These are phyloP conservation scores for Hemichromis elongatus DNA, from an alignment of 2,113 vertebrate genomes.

Conservation along the genomic window DNA sequence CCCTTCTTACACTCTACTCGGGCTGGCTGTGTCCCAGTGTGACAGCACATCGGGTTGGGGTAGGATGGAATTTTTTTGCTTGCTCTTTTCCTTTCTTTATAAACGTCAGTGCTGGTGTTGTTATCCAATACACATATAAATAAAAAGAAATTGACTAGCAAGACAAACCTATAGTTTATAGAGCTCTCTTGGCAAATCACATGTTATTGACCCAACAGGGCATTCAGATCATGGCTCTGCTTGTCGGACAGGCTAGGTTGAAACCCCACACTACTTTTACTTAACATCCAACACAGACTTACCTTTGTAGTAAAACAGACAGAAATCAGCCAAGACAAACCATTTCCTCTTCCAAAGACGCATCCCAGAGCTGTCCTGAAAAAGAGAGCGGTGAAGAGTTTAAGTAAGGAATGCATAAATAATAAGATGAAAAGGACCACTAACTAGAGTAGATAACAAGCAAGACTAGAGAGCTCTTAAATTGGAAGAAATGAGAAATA, in stretches of 20 bases:
- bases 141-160: not conserved
- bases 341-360: conserved; percentile 93
- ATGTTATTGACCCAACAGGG: not conserved
- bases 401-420: not conserved
- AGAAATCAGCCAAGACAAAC: conserved; percentile 94
- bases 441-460: not conserved
- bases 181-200: not conserved
- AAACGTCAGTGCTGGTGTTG: not conserved
- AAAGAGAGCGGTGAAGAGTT: not conserved
- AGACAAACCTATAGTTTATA: not conserved
- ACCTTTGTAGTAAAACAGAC: conserved; percentile 99
- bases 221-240: not conserved
- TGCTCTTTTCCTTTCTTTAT: not conserved
- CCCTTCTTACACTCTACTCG: not conserved
- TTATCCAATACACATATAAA: not conserved
- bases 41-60: not conserved
- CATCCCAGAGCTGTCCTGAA: conserved; percentile 96
- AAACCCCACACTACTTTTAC: not conserved
- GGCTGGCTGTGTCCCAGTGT: not conserved
- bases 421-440: not conserved
- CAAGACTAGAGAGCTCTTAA: not conserved
- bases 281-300: conserved; percentile 43
- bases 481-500: not conserved
- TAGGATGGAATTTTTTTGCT: not conserved
- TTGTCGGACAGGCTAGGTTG: too few species aligned